Evolutionary conservation across 2,888 invertebrate species (phyloP), one percentile per base, ranked within the genome.

Genomic region (Polydrusus cervinus): DNA sequence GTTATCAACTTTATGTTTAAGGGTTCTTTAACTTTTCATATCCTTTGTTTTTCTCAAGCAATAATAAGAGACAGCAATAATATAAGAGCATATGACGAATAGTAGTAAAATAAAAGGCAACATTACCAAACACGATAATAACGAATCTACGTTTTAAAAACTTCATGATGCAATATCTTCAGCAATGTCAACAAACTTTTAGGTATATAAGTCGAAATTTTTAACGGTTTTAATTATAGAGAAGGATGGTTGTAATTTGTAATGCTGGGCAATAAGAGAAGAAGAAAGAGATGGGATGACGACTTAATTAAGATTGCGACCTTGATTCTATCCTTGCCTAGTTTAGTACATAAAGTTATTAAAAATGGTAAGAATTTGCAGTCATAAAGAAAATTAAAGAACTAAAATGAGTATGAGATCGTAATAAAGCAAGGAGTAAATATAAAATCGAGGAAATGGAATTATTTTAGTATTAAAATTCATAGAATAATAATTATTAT

Each of bases 161-260:
- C 18, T 34, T 13, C 40, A 49, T 71, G 53, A 71, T 47, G 49
- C 20, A 60, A 70, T 18, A 38, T 61, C 40, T 69, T 34, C 25
- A 10, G 60, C 18, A 61, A 51, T 64, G 71, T 47, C 62, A 71
- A 71, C 71, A 71, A 71, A 71, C 71, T 64, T 51, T 62, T 71
- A 16, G 47, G 38, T 45, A 38, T 45, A 49, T 25, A 14, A 60
- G 38, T 40, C 25, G 18, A 55, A 5, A 38, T 43, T 51, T 55
- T 57, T 68, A 68, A 68, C 68, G 57, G 68, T 57, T 68, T 20
- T 43, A 68, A 57, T 40, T 57, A 55, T 43, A 51, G 47, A 53
- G 20, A 68, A 68, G 43, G 45, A 53, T 0, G 51, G 11, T 43
- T 20, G 34, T n/a, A 18, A 14, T 11, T 14, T 16, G 8, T 30